Evolutionary conservation across 2,888 invertebrate genomes (phyloP).

Genomic region (Microchrysa polita): DNA sequence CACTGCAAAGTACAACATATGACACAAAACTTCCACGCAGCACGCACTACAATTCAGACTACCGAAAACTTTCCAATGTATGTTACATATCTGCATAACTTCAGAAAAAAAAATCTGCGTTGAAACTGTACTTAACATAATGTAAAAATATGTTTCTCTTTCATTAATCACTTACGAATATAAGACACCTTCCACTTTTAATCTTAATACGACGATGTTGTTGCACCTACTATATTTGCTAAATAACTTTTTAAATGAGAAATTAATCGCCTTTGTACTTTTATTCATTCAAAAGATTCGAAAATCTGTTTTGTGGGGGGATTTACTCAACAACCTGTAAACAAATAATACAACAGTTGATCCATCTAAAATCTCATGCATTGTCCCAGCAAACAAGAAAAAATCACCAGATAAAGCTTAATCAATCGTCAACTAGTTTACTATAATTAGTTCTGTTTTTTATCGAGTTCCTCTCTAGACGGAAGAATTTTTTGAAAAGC

Average conservation of each 20-base stretch:
- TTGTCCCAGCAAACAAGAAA: too few species aligned
- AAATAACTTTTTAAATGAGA: conserved; percentile 17
- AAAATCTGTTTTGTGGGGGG: conserved; percentile 15
- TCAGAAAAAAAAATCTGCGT: too few species aligned
- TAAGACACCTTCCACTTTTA: background rate
- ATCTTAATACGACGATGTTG: background rate
- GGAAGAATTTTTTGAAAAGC: conserved; percentile 34
- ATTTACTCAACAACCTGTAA: conserved; percentile 3
- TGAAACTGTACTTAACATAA: too few species aligned
- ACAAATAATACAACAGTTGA: background rate
- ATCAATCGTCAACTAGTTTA: conserved; percentile 30
- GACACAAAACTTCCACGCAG: too few species aligned
- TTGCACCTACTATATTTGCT: background rate
- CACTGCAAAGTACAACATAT: too few species aligned
- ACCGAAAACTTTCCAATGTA: too few species aligned
- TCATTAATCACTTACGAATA: background rate
- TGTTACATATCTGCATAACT: too few species aligned
- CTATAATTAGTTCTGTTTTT: conserved; percentile 10
- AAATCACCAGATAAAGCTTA: conserved; percentile 9
- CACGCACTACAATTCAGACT: too few species aligned
- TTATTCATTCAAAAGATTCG: conserved; percentile 12
- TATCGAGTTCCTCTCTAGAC: conserved; percentile 23
- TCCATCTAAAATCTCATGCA: conserved; percentile 1
- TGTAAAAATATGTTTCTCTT: too few species aligned
- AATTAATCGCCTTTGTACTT: conserved; percentile 19